A percentile compares a stretch with the other conserved stretches of the same genome.
These are phyloP conservation scores for Catotricha subobsoleta DNA, from an alignment of 2,888 invertebrate genomes.

Conservation along the genomic window DNA sequence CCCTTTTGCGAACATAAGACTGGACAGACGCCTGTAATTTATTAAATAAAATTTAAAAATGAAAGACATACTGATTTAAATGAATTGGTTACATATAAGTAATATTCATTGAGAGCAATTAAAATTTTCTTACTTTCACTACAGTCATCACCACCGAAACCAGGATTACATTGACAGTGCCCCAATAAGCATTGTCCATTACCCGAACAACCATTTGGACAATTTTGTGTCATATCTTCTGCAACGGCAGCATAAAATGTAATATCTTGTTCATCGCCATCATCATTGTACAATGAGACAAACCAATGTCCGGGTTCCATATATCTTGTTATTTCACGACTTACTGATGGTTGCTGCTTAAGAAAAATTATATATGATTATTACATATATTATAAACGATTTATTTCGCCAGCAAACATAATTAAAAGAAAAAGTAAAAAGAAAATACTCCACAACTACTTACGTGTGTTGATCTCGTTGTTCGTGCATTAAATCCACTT, in stretches of 20 bases:
- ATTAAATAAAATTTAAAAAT: neutral
- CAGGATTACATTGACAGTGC: constrained; percentile 90
- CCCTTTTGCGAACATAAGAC: constrained; percentile 93
- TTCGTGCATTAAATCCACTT: constrained; percentile 73
- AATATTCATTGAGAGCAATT: neutral
- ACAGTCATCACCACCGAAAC: constrained; percentile 92
- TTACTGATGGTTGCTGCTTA: constrained; percentile 55
- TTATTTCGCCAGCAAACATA: constrained; percentile 2
- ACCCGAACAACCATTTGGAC: constrained; percentile 89
- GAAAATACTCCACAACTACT: constrained; percentile 29
- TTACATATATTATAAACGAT: neutral
- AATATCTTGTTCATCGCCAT: constrained; percentile 75
- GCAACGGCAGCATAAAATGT: constrained; percentile 68
- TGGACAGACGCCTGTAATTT: constrained; percentile 66
- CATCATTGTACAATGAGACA: constrained; percentile 88
- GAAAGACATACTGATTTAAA: neutral
- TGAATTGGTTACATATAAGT: neutral
- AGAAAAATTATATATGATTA: neutral
- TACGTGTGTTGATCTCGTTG: constrained; percentile 61
- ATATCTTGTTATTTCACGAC: constrained; percentile 83
- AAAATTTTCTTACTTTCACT: constrained; percentile 62
- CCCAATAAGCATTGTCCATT: constrained; percentile 93
- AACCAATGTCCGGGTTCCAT: constrained; percentile 97
- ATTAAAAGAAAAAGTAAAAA: constrained; percentile 10
- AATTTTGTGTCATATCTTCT: constrained; percentile 86